Base-by-base conservation (phyloP, 2,797 vertebrate genomes). In the Hypotaenidia philippensis region DNA sequence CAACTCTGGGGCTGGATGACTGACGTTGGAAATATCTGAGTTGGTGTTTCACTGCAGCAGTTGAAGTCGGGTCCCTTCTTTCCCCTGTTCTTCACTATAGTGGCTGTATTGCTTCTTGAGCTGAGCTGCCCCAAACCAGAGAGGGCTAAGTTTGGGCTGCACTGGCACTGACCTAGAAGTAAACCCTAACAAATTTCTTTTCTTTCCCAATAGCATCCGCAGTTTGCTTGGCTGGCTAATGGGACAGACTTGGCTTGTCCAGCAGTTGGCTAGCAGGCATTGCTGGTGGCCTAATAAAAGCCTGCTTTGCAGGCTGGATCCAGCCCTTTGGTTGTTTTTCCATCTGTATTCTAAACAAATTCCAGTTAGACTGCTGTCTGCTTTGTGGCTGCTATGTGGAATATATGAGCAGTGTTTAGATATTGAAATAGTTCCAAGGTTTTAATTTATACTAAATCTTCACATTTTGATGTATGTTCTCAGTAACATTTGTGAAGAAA, bases 291-390 rank as follows among this genome's bases (percentile, higher is more conserved):
- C 53, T 74, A 44, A 83, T 66, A 91, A 93, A 96, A 91, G 68
- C 68, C 49, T 85, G 87, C 69, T 91, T 66, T 92, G 71, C 91
- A 74, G 49, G 64, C 89, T 95, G 71, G 26, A 59, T 84, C 36
- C 61, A 60, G 23, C 68, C 56, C 34, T 85, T 72, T 70, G 44
- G 27, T 59, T 85, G 63, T 2, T 66, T 72, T 53, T 89, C 89
- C 52, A 77, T 87, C 68, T 93, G 60, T 92, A 71, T 94, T 87
- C 79, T 77, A 64, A 95, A 80, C 60, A 91, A 89, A 70, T 91
- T 87, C 64, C 31, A 15, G 15, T 91, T 94, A 84, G 66, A 85
- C 71, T 89, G 40, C 49, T 71, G 38, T 41, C 38, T 81, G 31
- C 45, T 78, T 90, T 87, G 75, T 83, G 60, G 31, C 44, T 92